phyloP scores from a whole-genome alignment of 2,797 vertebrate genomes.

The Borostomias antarcticus region DNA sequence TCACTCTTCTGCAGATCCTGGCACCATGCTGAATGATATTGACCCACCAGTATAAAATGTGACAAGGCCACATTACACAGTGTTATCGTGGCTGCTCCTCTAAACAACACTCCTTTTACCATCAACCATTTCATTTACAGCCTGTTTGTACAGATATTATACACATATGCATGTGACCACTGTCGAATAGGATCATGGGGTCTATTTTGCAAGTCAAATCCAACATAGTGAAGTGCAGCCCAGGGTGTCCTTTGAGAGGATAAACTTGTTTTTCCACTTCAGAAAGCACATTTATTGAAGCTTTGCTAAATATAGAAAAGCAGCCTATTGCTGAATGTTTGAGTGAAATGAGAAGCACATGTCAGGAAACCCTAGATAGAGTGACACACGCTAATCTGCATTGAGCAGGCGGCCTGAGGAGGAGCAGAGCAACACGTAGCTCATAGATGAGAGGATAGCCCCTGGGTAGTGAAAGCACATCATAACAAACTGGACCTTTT shows the following conservation, averaged over 20 bases:
- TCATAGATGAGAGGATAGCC: slow-evolving; percentile 5
- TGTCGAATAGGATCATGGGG: slow-evolving; percentile 2
- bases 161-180: not conserved
- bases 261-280: slow-evolving; percentile 68
- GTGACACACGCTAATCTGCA: not conserved
- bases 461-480: slow-evolving; percentile 10
- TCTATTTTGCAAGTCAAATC: slow-evolving; percentile 59
- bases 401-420: not conserved
- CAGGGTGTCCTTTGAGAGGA: slow-evolving; percentile 63
- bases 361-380: not conserved
- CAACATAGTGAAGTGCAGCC: slow-evolving; percentile 30
- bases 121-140: not conserved
- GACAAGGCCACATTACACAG: slow-evolving; percentile 18
- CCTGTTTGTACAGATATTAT: not conserved
- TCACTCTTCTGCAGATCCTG: slow-evolving; percentile 47
- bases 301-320: slow-evolving; percentile 46
- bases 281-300: slow-evolving; percentile 66
- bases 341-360: not conserved
- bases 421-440: not conserved
- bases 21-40: slow-evolving; percentile 30
- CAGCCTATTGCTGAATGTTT: slow-evolving; percentile 34
- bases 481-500: slow-evolving; percentile 1
- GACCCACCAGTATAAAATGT: slow-evolving; percentile 19
- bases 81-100: slow-evolving; percentile 14
- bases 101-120: slow-evolving; percentile 19